A percentile compares a stretch with the other conserved stretches of the same genome.
Conservation (phyloP, 2,888 invertebrate species). For the Germaria angustata region DNA sequence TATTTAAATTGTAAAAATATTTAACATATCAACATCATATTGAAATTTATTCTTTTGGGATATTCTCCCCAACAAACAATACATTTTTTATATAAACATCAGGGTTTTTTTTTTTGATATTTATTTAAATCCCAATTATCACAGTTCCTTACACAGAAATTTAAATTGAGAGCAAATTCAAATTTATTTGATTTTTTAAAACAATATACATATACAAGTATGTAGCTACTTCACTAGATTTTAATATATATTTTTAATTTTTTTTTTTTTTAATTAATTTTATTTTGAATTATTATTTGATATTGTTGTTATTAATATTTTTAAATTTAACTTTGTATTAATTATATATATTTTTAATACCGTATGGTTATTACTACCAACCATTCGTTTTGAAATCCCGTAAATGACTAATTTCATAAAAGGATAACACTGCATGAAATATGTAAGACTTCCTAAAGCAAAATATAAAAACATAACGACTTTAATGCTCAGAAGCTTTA, state of each 20-base stretch:
- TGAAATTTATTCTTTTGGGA: no score
- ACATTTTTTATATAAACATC: no score
- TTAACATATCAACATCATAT: no score
- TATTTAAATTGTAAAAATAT: no score
- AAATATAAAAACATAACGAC: not conserved
- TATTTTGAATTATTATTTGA: not conserved
- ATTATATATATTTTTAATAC: not conserved
- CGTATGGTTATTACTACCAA: not conserved
- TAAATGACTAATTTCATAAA: slow-evolving; percentile 54
- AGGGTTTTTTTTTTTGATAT: not conserved
- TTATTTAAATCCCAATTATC: not conserved
- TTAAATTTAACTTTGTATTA: not conserved
- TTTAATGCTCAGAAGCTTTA: slow-evolving; percentile 20
- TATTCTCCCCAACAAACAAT: no score
- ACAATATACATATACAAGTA: no score
- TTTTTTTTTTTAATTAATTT: not conserved
- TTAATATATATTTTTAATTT: not conserved
- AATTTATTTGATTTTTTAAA: not conserved
- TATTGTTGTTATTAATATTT: not conserved
- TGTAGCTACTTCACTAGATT: not conserved
- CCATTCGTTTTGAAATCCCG: slow-evolving; percentile 49
- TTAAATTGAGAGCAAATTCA: not conserved
- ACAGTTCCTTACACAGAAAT: not conserved
- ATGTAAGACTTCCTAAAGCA: slow-evolving; percentile 14
- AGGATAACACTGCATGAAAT: slow-evolving; percentile 20